A percentile compares a stretch with the other conserved stretches of the same genome.
Conservation (phyloP, 2,888 invertebrate species). For the Temnothorax unifasciatus region DNA sequence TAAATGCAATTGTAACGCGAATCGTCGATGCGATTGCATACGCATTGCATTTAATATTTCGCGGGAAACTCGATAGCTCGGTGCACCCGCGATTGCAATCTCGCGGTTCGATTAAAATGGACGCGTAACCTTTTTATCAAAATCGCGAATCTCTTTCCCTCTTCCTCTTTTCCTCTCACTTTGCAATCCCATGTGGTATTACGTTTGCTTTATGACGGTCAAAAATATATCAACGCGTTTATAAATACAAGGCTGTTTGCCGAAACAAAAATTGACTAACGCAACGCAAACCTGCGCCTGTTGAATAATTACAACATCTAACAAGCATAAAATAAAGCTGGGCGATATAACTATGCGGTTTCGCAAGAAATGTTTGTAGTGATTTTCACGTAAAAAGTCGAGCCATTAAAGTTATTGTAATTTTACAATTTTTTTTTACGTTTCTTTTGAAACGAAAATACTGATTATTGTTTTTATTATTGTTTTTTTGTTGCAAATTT, state of each 20-base stretch:
- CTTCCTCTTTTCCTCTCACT: slow-evolving; percentile 38
- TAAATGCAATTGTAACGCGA: slow-evolving; percentile 52
- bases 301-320: not conserved
- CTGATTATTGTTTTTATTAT: not conserved
- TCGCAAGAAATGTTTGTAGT: not conserved
- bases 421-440: not conserved
- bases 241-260: slow-evolving; percentile 25
- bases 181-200: slow-evolving; percentile 32
- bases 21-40: slow-evolving; percentile 49
- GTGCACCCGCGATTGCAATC: slow-evolving; percentile 55
- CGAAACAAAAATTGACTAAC: slow-evolving; percentile 37
- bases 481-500: not conserved
- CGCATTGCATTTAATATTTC: slow-evolving; percentile 57
- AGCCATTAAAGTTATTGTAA: not conserved
- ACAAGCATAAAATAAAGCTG: slow-evolving; percentile 4
- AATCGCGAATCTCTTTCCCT: slow-evolving; percentile 36
- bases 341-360: not conserved
- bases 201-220: slow-evolving; percentile 42
- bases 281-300: slow-evolving; percentile 6
- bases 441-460: not conserved
- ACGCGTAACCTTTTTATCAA: slow-evolving; percentile 52
- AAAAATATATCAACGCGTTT: slow-evolving; percentile 50
- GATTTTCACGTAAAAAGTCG: not conserved
- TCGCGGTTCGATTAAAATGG: slow-evolving; percentile 55
- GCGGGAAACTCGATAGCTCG: slow-evolving; percentile 53